Evolutionary conservation across 2,797 vertebrate species (phyloP).

Genomic region (Danio albolineatus): DNA sequence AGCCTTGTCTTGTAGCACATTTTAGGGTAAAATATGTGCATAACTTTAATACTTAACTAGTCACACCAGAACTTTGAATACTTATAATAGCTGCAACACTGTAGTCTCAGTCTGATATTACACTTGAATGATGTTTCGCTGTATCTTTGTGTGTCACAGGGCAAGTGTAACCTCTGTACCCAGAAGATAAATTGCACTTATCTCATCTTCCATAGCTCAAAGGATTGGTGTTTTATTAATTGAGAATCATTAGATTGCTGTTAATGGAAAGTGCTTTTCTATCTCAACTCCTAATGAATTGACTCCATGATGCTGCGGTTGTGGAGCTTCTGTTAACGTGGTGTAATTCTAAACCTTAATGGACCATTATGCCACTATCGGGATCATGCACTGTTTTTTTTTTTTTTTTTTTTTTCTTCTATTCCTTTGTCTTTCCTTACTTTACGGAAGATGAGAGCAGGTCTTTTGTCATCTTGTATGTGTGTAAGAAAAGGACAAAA

Average conservation of each 20-base stretch:
- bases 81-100: neutral
- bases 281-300: conserved; percentile 61
- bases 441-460: neutral
- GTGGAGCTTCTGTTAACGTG: conserved; percentile 52
- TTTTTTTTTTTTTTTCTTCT: neutral
- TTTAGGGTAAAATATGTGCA: neutral
- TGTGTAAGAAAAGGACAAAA: neutral
- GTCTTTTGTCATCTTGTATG: conserved; percentile 5
- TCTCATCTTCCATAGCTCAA: conserved; percentile 41
- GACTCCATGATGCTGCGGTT: conserved; percentile 55
- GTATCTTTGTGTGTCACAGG: conserved; percentile 32
- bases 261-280: conserved; percentile 61
- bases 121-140: conserved; percentile 1
- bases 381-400: conserved; percentile 43
- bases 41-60: neutral
- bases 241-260: conserved; percentile 63
- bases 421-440: conserved; percentile 33
- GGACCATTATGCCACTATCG: conserved; percentile 60
- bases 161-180: conserved; percentile 44
- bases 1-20: neutral
- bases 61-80: neutral
- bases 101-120: neutral
- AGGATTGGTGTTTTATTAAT: conserved; percentile 63
- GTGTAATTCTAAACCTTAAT: conserved; percentile 65
- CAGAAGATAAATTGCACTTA: conserved; percentile 43